These are phyloP conservation scores for Megastigmus dorsalis DNA, from an alignment of 2,888 invertebrate species.

Conservation along the genomic window DNA sequence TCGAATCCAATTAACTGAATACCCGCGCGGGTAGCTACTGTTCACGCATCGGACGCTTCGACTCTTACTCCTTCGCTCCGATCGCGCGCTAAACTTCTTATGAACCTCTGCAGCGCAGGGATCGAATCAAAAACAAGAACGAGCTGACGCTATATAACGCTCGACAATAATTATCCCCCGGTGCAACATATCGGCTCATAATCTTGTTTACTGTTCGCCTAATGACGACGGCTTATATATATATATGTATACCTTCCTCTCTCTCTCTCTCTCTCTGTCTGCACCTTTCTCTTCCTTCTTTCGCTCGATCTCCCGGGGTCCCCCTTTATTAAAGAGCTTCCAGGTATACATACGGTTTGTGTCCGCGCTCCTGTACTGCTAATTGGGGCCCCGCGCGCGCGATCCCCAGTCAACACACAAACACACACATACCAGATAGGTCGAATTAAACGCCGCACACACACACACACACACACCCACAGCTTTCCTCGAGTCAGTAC, in stretches of 20 bases:
- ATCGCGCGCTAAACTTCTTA: background rate
- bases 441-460: slow-evolving; percentile 17
- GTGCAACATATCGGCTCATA: slow-evolving; percentile 31
- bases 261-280: background rate
- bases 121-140: too few species aligned
- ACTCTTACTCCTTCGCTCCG: background rate
- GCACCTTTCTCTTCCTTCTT: background rate
- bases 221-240: too few species aligned
- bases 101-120: too few species aligned
- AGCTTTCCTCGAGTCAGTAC: background rate
- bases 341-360: background rate
- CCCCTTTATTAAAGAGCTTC: slow-evolving; percentile 7
- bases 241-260: background rate
- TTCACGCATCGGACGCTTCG: background rate
- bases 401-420: background rate
- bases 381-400: slow-evolving; percentile 12
- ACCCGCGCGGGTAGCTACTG: too few species aligned
- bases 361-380: slow-evolving; percentile 14
- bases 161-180: slow-evolving; percentile 26
- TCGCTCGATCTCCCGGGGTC: too few species aligned
- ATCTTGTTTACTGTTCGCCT: slow-evolving; percentile 45
- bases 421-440: slow-evolving; percentile 12
- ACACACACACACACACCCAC: background rate
- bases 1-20: too few species aligned
- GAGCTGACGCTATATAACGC: too few species aligned